Evolutionary conservation across 2,797 vertebrate genomes (phyloP), one percentile per base, ranked within the genome.

Genomic region (Sebastolobus alascanus): DNA sequence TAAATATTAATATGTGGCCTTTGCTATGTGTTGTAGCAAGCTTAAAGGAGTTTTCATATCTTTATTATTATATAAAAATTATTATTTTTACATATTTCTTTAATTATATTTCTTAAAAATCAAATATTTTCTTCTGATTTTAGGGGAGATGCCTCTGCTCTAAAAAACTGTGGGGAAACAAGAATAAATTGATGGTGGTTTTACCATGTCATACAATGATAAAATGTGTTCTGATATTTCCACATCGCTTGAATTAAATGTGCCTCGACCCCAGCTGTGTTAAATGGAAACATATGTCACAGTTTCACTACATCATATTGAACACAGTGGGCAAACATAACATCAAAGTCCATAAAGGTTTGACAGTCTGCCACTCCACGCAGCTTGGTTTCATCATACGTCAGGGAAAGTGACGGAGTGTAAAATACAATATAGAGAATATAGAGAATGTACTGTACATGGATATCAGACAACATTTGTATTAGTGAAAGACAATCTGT

Each of bases 231-330:
- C 29, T 20, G 18, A 10, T 59, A 46, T 77, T 68, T 68, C 35
- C n/a, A 40, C 25, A 8, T 55, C 11, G 4, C 25, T 12, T 63
- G 14, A 75, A 65, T 60, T 58, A 37, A 58, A 71, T 68, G 11
- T 37, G 25, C 16, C 7, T 64, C 13, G 2, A 50, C 38, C 4
- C 25, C 59, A 25, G 54, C 70, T 12, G 73, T n/a, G 54, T 69
- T 65, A 25, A 79, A 12, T 71, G 2, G 16, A 79, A 68, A 70
- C 20, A 3, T 38, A 13, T 43, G 68, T 71, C 22, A 72, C 29
- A 78, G 20, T 79, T 81, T 70, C 40, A 20, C 13, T 52, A 59
- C 25, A 54, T 66, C 35, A 14, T 63, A 66, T 77, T 40, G 64
- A 75, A 72, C 67, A 68, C 20, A 16, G 71, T 50, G 43, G 12